Evolutionary conservation across 2,888 invertebrate species (phyloP).

Genomic region (Notodonta dromedarius): DNA sequence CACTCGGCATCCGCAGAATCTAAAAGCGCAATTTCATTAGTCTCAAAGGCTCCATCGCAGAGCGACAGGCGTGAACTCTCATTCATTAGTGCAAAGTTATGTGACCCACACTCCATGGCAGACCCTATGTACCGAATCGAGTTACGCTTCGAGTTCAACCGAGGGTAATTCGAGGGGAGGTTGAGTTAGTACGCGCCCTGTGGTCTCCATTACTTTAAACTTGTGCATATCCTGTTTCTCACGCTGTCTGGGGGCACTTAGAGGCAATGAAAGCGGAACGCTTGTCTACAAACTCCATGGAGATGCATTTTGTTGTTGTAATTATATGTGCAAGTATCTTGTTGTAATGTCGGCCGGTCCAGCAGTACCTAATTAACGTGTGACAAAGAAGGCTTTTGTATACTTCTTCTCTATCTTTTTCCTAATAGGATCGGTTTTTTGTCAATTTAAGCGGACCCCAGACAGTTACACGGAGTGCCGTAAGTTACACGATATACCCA

Average conservation of each 20-base stretch:
- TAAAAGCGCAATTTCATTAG: constrained; percentile 69
- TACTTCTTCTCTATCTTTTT: too few species aligned
- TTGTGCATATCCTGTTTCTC: constrained; percentile 8
- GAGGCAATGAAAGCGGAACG: neutral
- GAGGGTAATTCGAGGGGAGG: constrained; percentile 27
- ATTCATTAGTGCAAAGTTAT: constrained; percentile 68
- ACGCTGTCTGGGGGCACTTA: neutral
- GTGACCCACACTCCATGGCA: constrained; percentile 47
- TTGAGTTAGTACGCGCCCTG: constrained; percentile 15
- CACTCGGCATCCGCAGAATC: constrained; percentile 41
- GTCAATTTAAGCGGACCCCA: too few species aligned
- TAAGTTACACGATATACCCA: too few species aligned
- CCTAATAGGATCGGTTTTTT: too few species aligned
- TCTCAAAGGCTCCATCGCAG: constrained; percentile 56
- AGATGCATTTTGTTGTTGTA: too few species aligned
- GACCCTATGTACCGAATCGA: constrained; percentile 44
- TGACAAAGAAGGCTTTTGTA: too few species aligned
- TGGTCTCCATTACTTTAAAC: constrained; percentile 22
- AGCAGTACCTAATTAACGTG: too few species aligned
- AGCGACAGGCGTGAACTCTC: constrained; percentile 60
- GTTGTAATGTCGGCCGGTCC: too few species aligned
- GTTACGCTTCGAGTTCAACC: constrained; percentile 50
- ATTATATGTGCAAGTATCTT: too few species aligned
- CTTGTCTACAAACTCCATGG: neutral
- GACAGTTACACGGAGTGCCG: too few species aligned